Evolutionary conservation across 2,888 invertebrate genomes (phyloP).

Genomic region (Drosophila histrio): DNA sequence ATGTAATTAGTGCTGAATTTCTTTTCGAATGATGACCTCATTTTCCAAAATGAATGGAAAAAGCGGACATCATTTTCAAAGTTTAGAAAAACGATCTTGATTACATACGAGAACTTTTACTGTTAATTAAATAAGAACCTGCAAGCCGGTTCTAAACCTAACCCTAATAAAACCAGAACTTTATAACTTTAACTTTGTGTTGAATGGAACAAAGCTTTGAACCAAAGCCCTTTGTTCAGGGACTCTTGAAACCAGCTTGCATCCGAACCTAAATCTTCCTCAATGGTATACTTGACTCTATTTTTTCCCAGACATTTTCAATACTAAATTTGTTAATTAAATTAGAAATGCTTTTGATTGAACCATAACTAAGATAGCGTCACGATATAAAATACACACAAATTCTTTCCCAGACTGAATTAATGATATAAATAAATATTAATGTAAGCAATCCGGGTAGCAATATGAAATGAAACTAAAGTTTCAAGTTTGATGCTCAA

Average conservation of each 20-base stretch:
- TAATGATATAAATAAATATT: slow-evolving; percentile 20
- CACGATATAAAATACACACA: slow-evolving; percentile 19
- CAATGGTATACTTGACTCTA: no score
- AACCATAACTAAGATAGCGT: slow-evolving; percentile 22
- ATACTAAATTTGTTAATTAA: slow-evolving; percentile 29
- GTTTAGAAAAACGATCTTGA: background rate
- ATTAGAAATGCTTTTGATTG: slow-evolving; percentile 28
- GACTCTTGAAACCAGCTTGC: background rate
- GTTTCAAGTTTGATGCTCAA: slow-evolving; percentile 16
- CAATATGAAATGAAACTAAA: slow-evolving; percentile 17
- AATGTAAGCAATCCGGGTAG: background rate
- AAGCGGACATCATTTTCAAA: background rate
- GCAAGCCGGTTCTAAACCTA: no score
- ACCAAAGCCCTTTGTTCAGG: no score
- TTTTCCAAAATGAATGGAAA: background rate
- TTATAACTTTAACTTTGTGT: no score
- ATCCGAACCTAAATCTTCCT: no score
- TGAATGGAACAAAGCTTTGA: no score
- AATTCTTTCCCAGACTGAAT: slow-evolving; percentile 8
- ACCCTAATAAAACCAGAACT: no score
- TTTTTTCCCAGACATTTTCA: background rate
- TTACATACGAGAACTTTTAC: background rate
- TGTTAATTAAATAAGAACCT: no score
- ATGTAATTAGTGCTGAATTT: background rate
- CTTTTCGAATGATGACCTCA: background rate